Base-by-base conservation (phyloP, 2,113 vertebrate genomes). In the Proterorhinus semilunaris region DNA sequence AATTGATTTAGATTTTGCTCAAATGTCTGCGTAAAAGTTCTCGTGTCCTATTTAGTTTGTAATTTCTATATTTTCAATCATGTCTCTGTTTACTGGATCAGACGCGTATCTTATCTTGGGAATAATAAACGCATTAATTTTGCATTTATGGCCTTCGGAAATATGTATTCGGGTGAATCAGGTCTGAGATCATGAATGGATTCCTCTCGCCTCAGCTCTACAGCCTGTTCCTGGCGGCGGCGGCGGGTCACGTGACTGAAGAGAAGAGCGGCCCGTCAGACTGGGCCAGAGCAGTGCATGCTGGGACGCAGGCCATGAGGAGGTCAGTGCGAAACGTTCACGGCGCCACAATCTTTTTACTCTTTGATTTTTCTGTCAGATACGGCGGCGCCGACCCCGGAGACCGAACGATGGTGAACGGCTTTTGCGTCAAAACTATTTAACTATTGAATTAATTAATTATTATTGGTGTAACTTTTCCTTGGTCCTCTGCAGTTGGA, bases 181-280 rank as follows among this genome's bases (percentile, higher is more conserved):
- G 27, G 27, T 36, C 4, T 36, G 27, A 36, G 27, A 36, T 1
- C 0, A 36, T 36, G 27, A 36, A 36, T 36, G 27, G 27, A 36
- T 36, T 36, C 27, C 27, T 27, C 51, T 36, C 77, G 2, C 62
- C 44, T 7, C 65, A 94, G 97, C 83, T 99, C 53, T 99, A 99
- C 0, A 96, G 96, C 79, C 87, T 99, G 15, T 98, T 97, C 81
- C 88, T 99, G 87, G 96, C 94, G 0, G 96, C 96, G 0, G 96
- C 96, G 0, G 93, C 94, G 1, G 90, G 68, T 55, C 87, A 93
- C 7, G 88, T 99, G 69, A 91, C 76, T 0, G 64, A 46, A 3
- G 64, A 68, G 65, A 52, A 21, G 54, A 82, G 81, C 2, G 78
- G 91, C 16, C 78, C 85, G 0, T 73, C 89, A 0, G 73, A 90